phyloP scores from a whole-genome alignment of 2,797 vertebrate species.

The Podarcis siculus region DNA sequence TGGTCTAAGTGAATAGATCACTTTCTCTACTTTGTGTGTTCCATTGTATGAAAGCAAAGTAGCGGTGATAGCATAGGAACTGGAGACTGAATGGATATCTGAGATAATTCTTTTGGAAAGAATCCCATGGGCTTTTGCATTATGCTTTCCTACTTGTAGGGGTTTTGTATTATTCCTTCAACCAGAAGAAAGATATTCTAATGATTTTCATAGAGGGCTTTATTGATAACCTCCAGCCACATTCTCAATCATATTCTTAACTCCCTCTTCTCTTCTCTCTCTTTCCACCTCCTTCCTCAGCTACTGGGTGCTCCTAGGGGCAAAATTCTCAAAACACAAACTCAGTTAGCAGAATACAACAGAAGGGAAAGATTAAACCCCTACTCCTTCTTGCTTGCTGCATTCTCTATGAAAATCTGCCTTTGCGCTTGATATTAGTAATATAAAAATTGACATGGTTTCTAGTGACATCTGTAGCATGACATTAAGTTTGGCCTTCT shows the following conservation, averaged over 20 bases:
- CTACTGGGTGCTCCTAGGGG: no score
- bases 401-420: background rate
- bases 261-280: no score
- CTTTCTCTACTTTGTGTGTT: background rate
- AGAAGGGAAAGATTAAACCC: background rate
- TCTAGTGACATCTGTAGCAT: background rate
- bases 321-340: no score
- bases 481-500: background rate
- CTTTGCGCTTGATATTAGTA: no score
- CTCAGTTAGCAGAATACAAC: no score
- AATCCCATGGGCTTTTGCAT: background rate
- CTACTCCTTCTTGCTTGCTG: background rate
- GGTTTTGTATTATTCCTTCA: no score
- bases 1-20: background rate
- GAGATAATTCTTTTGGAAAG: background rate
- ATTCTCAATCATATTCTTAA: no score
- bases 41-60: background rate
- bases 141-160: background rate
- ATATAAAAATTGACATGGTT: background rate
- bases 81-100: background rate
- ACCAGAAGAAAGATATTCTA: no score
- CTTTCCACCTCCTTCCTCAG: no score
- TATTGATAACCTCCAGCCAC: no score
- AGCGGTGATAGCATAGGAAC: background rate
- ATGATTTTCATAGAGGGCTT: no score